Evolutionary conservation across 2,888 invertebrate genomes (phyloP), one percentile per base, ranked within the genome.

Genomic region (Epistrophe grossulariae): DNA sequence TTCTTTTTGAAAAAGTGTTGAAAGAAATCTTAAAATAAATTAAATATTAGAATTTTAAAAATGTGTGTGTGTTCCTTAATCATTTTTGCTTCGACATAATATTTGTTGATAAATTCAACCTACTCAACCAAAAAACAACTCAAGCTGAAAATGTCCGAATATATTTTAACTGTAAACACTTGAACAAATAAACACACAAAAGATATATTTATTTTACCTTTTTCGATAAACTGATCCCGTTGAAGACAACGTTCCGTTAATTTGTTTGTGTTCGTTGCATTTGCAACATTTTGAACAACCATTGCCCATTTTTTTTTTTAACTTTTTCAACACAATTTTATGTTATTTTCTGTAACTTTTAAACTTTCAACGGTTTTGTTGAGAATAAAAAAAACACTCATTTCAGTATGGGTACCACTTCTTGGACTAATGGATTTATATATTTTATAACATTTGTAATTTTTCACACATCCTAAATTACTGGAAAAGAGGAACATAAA

Each of bases 261-360:
- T 89, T 88, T 92, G 91, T 87, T 92, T 91, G 84, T 91, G 91
- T 76, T 93, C 91, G 88, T 90, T 91, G 89, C 92, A 92, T 85
- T 92, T 90, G 89, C 93, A 93, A 90, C 93, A 93, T 89, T 92
- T 92, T 40, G 93, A 93, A 89, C 93, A 93, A 89, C 93, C 92
- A 91, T 93, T 93, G 89, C 93, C 93, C 93, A 93, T 77, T 79
- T 82, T 84, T 59, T 62, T n/a, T 62, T 60, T 76, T 50, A 52
- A 15, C 64, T 81, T 71, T 31, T 43, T 57, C 28, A n/a, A 50
- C 40, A 55, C 62, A 55, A 28, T 50, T 64, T 73, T 43, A 60
- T 13, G 60, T 31, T 17, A 11, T 45, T 35, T 76, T 68, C 11
- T 55, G 45, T 81, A 43, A 43, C 19, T 74, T 68, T 38, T 48